These are phyloP conservation scores for Eristalinus sepulchralis DNA, from an alignment of 2,888 invertebrate genomes.

Conservation along the genomic window DNA sequence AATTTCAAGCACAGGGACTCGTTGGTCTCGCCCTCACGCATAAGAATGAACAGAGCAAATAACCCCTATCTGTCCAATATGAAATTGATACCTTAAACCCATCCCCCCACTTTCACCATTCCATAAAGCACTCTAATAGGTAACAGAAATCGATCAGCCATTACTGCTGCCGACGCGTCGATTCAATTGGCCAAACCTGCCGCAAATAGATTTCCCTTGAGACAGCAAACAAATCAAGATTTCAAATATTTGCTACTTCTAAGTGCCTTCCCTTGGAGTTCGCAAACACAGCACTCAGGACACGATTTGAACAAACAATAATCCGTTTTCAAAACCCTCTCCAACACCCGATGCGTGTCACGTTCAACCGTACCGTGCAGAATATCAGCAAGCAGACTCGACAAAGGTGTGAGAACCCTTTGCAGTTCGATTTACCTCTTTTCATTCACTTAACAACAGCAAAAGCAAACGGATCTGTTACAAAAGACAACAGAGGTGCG, in stretches of 20 bases:
- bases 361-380: not conserved
- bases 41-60: no score
- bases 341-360: not conserved
- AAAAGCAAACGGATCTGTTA: not conserved
- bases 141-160: not conserved
- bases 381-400: not conserved
- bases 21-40: no score
- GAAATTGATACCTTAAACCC: not conserved
- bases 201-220: not conserved
- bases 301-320: conserved; percentile 4
- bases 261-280: not conserved
- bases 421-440: not conserved
- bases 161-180: not conserved
- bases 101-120: not conserved
- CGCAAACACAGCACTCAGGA: not conserved
- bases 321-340: not conserved
- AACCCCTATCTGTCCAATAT: not conserved
- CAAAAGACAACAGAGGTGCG: not conserved
- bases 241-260: not conserved
- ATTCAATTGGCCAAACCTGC: not conserved
- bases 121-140: not conserved
- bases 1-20: no score
- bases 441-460: not conserved
- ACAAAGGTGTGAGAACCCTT: not conserved
- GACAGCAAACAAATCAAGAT: not conserved